phyloP scores from a whole-genome alignment of 2,888 invertebrate genomes.

The Norana najaformis region DNA sequence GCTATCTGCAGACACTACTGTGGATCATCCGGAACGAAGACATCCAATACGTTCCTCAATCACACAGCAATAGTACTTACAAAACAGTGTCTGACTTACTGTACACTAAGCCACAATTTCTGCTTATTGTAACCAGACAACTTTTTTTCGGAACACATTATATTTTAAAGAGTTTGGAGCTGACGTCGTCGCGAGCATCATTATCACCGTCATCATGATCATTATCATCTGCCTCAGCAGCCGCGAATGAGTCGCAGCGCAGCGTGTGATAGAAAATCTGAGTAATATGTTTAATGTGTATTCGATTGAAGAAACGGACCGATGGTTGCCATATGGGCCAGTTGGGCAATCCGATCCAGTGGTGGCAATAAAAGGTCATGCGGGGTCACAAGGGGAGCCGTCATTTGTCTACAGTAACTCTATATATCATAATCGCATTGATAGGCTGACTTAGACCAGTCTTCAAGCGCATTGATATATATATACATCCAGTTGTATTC shows the following conservation, averaged over 20 bases:
- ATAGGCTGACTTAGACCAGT: not conserved
- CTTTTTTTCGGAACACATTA: no score
- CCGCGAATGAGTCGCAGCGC: not conserved
- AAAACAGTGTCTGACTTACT: no score
- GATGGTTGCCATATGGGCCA: slow-evolving; percentile 1
- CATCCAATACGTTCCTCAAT: no score
- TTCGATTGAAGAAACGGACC: not conserved
- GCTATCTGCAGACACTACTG: no score
- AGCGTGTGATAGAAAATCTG: not conserved
- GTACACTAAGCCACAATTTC: no score
- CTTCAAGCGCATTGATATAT: not conserved
- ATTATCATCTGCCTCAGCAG: not conserved
- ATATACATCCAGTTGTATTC: not conserved
- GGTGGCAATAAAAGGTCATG: not conserved
- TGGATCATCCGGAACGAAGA: no score
- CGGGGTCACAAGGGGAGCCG: not conserved
- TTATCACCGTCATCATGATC: not conserved
- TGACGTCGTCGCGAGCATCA: no score
- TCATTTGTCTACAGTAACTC: not conserved
- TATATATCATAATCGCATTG: not conserved
- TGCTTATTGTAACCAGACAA: no score
- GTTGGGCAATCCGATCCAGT: slow-evolving; percentile 5
- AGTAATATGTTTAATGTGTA: not conserved
- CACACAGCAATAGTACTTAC: no score
- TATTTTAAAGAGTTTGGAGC: no score